These are phyloP conservation scores for Takifugu ocellatus DNA, from an alignment of 2,797 vertebrate species.

Conservation along the genomic window DNA sequence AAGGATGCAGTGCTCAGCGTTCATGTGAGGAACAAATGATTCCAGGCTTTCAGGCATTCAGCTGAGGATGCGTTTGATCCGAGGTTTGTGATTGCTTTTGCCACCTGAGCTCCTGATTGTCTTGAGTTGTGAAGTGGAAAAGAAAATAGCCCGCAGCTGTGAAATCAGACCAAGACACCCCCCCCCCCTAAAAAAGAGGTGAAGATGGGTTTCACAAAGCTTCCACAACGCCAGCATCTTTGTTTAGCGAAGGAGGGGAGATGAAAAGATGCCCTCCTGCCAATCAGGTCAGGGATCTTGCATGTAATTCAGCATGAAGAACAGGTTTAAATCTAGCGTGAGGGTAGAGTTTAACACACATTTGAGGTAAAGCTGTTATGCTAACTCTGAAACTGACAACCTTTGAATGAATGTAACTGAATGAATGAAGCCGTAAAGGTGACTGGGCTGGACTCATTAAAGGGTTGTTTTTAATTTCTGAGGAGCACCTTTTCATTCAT, in stretches of 20 bases:
- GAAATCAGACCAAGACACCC: slow-evolving; percentile 35
- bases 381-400: too few species aligned
- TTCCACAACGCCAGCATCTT: slow-evolving; percentile 31
- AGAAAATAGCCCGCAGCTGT: slow-evolving; percentile 68
- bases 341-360: too few species aligned
- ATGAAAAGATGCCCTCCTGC: slow-evolving; percentile 17
- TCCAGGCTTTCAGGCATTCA: slow-evolving; percentile 77
- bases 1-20: slow-evolving; percentile 50
- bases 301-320: not conserved
- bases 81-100: slow-evolving; percentile 68
- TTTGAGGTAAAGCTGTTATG: too few species aligned
- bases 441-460: too few species aligned
- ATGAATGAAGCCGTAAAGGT: too few species aligned
- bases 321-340: not conserved
- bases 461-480: too few species aligned
- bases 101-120: slow-evolving; percentile 72
- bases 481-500: too few species aligned
- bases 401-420: too few species aligned
- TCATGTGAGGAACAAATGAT: slow-evolving; percentile 72
- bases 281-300: not conserved
- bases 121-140: slow-evolving; percentile 64
- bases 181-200: slow-evolving; percentile 42
- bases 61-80: slow-evolving; percentile 77
- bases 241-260: slow-evolving; percentile 34
- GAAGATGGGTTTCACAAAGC: slow-evolving; percentile 41